Percentiles rank a stretch among this genome's conserved stretches.
Conservation (phyloP, 2,113 vertebrate genomes). For the Oryzias curvinotus region DNA sequence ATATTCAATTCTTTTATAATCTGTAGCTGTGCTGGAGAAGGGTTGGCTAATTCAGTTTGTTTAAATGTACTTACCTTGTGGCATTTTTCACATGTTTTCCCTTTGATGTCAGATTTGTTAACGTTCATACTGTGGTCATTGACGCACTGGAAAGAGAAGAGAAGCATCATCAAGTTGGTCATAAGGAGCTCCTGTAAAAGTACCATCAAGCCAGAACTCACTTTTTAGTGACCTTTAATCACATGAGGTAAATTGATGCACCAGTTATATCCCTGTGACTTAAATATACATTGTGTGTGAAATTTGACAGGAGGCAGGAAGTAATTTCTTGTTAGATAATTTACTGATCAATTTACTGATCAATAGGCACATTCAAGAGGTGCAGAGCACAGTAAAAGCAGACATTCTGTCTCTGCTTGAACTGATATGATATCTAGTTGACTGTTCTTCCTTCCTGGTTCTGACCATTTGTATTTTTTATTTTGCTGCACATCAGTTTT, state of each 20-base stretch:
- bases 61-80: slow-evolving; percentile 18
- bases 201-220: no score
- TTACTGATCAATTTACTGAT: neutral
- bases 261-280: neutral
- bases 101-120: slow-evolving; percentile 38
- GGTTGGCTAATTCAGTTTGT: slow-evolving; percentile 4
- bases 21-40: neutral
- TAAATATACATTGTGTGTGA: neutral
- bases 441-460: neutral
- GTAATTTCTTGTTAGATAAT: slow-evolving; percentile 2
- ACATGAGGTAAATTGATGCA: neutral
- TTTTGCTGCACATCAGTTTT: neutral
- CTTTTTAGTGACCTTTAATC: no score
- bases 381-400: slow-evolving; percentile 1
- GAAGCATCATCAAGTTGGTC: neutral
- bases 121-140: slow-evolving; percentile 9
- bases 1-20: slow-evolving; percentile 22
- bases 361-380: neutral
- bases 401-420: neutral
- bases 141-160: neutral
- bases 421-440: slow-evolving; percentile 15
- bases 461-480: neutral
- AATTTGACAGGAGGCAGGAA: neutral
- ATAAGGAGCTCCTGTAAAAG: neutral
- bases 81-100: neutral